Evolutionary conservation across 2,797 vertebrate species (phyloP).

Genomic region (Cyprinella venusta): DNA sequence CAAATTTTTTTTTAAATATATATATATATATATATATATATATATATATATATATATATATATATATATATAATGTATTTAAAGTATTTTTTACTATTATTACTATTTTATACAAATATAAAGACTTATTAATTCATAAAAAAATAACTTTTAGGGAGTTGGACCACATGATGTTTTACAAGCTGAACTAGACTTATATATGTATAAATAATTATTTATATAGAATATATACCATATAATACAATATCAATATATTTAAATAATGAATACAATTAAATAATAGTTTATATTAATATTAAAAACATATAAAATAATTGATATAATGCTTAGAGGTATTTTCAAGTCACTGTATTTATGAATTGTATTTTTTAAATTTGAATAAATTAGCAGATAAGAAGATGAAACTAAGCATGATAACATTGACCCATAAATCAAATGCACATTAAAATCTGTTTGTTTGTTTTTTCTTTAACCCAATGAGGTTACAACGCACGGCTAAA

Average conservation of each 20-base stretch:
- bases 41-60: no score
- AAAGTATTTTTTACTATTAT: background rate
- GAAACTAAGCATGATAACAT: background rate
- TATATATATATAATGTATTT: background rate
- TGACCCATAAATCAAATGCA: constrained; percentile 24
- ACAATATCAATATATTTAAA: background rate
- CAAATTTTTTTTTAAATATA: no score
- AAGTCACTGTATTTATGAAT: background rate
- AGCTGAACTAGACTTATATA: background rate
- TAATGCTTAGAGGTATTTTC: background rate
- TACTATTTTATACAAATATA: background rate
- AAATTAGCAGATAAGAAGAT: background rate
- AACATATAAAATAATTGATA: background rate
- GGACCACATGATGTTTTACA: background rate
- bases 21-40: no score
- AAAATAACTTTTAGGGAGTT: background rate
- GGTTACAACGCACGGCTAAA: background rate
- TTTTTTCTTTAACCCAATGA: background rate
- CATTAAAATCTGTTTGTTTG: background rate
- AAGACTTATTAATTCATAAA: background rate
- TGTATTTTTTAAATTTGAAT: background rate
- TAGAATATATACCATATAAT: background rate
- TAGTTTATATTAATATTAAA: background rate
- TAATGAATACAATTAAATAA: background rate
- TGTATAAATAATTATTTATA: no score